A percentile compares a stretch with the other conserved stretches of the same genome.
Evolutionary conservation across 2,797 vertebrate species (phyloP).

Genomic region (Eulemur albifrons): DNA sequence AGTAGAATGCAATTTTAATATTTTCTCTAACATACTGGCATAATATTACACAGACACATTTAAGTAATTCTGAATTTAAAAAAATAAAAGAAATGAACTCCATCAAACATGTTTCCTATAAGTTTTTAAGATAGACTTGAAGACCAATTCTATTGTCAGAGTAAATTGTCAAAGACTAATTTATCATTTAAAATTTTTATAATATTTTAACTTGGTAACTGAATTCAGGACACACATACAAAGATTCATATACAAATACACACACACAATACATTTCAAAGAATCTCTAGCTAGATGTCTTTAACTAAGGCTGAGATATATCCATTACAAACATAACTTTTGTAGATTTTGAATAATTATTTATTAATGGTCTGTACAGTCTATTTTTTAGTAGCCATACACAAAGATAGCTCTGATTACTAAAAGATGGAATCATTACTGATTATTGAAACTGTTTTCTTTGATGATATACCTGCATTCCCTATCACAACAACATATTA

Average conservation of each 20-base stretch:
- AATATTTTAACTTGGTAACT: neutral
- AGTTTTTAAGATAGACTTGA: neutral
- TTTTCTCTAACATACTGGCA: neutral
- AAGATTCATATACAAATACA: neutral
- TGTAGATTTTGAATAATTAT: neutral
- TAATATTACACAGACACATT: neutral
- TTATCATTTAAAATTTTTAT: neutral
- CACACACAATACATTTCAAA: neutral
- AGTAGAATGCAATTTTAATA: neutral
- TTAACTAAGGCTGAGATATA: neutral
- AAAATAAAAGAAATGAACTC: neutral
- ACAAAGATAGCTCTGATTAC: neutral
- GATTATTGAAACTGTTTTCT: neutral
- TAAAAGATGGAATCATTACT: neutral
- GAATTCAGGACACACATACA: neutral
- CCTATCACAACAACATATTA: neutral
- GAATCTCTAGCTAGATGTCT: neutral
- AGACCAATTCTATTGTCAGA: neutral
- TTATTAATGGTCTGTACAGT: neutral
- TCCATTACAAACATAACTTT: neutral
- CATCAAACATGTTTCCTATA: neutral
- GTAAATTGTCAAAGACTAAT: neutral
- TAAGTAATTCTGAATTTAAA: neutral
- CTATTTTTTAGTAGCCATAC: neutral
- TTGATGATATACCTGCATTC: neutral